Evolutionary conservation across 2,888 invertebrate genomes (phyloP).

Genomic region (Hypena proboscidalis): DNA sequence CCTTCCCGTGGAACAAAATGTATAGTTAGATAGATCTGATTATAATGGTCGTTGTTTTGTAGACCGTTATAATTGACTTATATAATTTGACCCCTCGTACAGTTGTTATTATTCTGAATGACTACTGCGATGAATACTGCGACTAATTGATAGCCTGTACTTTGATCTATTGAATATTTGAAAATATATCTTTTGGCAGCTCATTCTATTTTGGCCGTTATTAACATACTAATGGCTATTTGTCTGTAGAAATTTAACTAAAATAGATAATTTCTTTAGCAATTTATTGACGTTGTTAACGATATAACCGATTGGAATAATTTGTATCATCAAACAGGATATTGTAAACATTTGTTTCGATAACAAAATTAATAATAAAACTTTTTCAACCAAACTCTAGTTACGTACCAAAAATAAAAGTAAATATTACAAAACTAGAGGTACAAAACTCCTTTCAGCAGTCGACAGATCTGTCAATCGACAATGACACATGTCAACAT

Average conservation of each 20-base stretch:
- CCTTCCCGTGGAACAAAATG: slow-evolving; percentile 19
- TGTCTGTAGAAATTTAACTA: too few species aligned
- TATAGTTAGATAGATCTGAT: slow-evolving; percentile 24
- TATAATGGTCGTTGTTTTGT: slow-evolving; percentile 20
- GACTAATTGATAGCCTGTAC: slow-evolving; percentile 16
- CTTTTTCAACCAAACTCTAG: too few species aligned
- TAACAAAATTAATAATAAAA: too few species aligned
- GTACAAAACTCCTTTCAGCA: too few species aligned
- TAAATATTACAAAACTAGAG: too few species aligned
- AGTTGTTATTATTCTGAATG: slow-evolving; percentile 3
- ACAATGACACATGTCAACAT: slow-evolving; percentile 14
- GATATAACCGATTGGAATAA: too few species aligned
- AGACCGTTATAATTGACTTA: slow-evolving; percentile 32
- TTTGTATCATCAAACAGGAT: too few species aligned
- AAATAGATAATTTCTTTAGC: too few species aligned
- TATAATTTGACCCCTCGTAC: slow-evolving; percentile 24
- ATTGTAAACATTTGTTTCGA: too few species aligned
- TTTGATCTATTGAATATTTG: slow-evolving; percentile 17
- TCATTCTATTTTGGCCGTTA: slow-evolving; percentile 10
- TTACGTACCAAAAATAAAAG: too few species aligned
- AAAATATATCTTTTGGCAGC: slow-evolving; percentile 7
- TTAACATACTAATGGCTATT: not conserved
- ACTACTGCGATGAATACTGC: slow-evolving; percentile 10
- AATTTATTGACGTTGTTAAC: too few species aligned
- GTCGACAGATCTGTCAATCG: not conserved